Evolutionary conservation across 2,797 vertebrate genomes (phyloP).

Genomic region (Anguilla anguilla): DNA sequence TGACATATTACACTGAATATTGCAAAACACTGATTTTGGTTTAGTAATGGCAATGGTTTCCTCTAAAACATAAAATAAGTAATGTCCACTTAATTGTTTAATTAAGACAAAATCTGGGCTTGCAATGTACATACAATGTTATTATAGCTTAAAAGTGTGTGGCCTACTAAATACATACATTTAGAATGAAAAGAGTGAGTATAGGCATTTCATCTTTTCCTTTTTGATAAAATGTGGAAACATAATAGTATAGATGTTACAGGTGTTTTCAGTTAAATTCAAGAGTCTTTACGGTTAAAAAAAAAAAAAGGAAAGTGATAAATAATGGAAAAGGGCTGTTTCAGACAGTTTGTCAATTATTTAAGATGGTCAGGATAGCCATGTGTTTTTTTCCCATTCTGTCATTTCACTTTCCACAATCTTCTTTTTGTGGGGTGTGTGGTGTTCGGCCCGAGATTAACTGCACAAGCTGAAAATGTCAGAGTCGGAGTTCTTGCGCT

Average conservation of each 20-base stretch:
- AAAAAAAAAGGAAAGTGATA: background rate
- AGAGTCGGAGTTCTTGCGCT: background rate
- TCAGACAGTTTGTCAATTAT: background rate
- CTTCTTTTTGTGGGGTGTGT: background rate
- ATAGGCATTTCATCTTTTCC: background rate
- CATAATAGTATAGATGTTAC: background rate
- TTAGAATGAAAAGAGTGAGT: background rate
- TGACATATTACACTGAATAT: no score
- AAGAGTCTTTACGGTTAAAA: background rate
- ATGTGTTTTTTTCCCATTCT: background rate
- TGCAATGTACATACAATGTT: background rate
- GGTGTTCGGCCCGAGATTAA: background rate
- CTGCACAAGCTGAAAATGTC: constrained; percentile 11
- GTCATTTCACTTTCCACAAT: background rate
- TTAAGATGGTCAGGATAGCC: background rate
- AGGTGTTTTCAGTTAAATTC: background rate
- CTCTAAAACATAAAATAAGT: no score
- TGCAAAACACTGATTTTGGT: no score
- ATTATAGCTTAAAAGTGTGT: background rate
- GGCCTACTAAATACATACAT: background rate
- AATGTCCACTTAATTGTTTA: no score
- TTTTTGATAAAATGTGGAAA: background rate
- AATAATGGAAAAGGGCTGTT: constrained; percentile 1
- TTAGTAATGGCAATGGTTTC: no score
- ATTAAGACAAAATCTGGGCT: no score